Conservation (phyloP, 2,113 vertebrate genomes). For the Scomber colias region DNA sequence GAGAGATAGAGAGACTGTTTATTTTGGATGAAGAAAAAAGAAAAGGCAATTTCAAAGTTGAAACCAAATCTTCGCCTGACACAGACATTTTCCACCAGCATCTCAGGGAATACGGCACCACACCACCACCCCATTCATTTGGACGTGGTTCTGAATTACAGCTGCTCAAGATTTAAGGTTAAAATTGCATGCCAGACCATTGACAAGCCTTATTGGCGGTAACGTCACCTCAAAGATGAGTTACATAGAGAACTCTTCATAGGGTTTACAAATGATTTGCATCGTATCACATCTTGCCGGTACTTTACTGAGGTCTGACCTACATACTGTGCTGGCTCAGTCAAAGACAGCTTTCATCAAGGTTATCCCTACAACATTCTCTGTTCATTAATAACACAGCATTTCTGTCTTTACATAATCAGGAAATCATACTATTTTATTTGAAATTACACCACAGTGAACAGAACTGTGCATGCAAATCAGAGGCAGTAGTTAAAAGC, state of each 20-base stretch:
- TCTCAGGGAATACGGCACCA: conserved; percentile 41
- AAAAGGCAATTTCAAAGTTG: too few relatives aligned
- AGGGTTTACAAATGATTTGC: conserved; percentile 59
- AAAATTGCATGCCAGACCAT: conserved; percentile 17
- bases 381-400: conserved; percentile 51
- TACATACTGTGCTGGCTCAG: conserved; percentile 55
- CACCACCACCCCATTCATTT: conserved; percentile 41
- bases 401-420: conserved; percentile 64
- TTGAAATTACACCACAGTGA: conserved; percentile 50
- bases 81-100: conserved; percentile 52
- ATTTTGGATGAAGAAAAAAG: too few relatives aligned
- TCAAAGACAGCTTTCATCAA: conserved; percentile 60
- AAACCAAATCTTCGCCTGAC: neutral
- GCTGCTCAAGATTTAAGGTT: conserved; percentile 40
- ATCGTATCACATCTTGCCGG: conserved; percentile 50
- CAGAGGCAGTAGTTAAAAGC: conserved; percentile 51
- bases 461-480: conserved; percentile 24
- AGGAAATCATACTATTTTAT: conserved; percentile 39
- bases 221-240: conserved; percentile 50
- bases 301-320: conserved; percentile 62
- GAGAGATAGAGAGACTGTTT: too few relatives aligned
- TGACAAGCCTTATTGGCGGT: conserved; percentile 48
- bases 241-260: conserved; percentile 46
- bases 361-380: conserved; percentile 49
- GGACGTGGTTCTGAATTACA: conserved; percentile 29